Evolutionary conservation across 2,797 vertebrate species (phyloP).

Genomic region (Vireo griseus): DNA sequence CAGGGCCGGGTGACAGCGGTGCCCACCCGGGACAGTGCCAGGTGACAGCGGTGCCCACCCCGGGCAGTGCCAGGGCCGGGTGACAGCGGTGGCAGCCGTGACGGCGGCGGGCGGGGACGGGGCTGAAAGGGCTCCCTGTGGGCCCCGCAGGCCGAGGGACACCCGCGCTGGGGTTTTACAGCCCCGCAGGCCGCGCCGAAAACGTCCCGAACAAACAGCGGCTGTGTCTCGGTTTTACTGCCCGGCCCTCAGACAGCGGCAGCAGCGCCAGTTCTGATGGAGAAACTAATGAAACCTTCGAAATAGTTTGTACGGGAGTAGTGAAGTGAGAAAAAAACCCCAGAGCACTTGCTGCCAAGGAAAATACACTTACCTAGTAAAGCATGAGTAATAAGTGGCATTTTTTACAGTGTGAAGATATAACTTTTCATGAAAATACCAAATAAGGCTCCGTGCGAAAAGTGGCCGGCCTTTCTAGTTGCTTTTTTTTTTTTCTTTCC

Average conservation of each 20-base stretch:
- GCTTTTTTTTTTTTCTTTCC: neutral
- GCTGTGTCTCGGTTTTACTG: conserved; percentile 49
- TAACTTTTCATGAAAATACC: conserved; percentile 51
- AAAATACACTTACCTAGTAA: conserved; percentile 55
- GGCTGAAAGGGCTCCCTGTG: neutral
- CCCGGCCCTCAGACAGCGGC: conserved; percentile 21
- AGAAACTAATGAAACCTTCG: conserved; percentile 45
- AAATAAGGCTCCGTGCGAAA: conserved; percentile 28
- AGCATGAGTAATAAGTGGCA: conserved; percentile 58
- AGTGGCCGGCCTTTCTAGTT: neutral
- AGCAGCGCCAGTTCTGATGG: conserved; percentile 7
- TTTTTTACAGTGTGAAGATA: conserved; percentile 44
- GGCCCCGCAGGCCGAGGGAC: neutral
- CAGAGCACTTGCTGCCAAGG: neutral
- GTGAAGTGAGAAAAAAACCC: neutral
- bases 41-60: neutral
- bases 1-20: neutral
- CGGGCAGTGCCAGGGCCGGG: neutral
- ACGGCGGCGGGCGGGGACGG: rapidly evolving
- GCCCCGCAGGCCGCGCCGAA: neutral
- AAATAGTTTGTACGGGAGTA: neutral
- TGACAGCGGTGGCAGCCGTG: neutral
- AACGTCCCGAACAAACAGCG: conserved; percentile 24
- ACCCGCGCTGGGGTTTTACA: neutral
- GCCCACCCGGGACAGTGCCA: neutral